Conservation (phyloP, 2,888 invertebrate genomes). For the Trissonchulus latispiculum region DNA sequence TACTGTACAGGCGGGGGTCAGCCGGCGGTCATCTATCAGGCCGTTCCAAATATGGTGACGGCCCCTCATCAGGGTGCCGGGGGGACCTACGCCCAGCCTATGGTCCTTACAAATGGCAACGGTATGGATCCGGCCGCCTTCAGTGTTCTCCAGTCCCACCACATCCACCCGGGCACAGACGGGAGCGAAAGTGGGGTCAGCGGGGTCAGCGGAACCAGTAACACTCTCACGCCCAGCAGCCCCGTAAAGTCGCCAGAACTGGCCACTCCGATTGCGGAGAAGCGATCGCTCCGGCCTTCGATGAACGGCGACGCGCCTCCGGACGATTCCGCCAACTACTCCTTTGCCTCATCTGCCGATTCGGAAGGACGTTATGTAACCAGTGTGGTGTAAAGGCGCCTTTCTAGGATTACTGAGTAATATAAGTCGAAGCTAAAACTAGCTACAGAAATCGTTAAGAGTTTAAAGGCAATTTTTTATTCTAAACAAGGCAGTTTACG, state of each 20-base stretch:
- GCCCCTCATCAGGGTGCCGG: background rate
- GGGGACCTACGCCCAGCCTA: background rate
- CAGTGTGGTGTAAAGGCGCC: conserved; percentile 15
- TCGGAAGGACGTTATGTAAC: conserved; percentile 14
- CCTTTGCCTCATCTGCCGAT: conserved; percentile 10
- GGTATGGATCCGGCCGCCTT: too few relatives aligned
- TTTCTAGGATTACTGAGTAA: too few relatives aligned
- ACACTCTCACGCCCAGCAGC: background rate
- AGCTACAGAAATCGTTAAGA: too few relatives aligned
- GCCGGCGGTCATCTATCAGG: background rate
- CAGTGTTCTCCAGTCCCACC: background rate
- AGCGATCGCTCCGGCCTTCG: background rate
- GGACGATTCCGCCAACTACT: conserved; percentile 16
- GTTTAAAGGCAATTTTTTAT: too few relatives aligned
- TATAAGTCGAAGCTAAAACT: too few relatives aligned
- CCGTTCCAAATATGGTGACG: too few relatives aligned
- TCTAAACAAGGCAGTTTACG: too few relatives aligned
- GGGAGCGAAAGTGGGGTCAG: background rate
- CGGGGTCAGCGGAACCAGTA: background rate
- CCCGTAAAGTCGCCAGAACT: background rate
- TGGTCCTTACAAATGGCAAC: background rate
- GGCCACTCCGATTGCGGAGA: background rate
- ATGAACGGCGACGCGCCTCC: background rate
- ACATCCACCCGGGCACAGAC: background rate
- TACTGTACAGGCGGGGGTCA: background rate